Base-by-base conservation (phyloP, 2,797 vertebrate species). In the Taeniopygia guttata region DNA sequence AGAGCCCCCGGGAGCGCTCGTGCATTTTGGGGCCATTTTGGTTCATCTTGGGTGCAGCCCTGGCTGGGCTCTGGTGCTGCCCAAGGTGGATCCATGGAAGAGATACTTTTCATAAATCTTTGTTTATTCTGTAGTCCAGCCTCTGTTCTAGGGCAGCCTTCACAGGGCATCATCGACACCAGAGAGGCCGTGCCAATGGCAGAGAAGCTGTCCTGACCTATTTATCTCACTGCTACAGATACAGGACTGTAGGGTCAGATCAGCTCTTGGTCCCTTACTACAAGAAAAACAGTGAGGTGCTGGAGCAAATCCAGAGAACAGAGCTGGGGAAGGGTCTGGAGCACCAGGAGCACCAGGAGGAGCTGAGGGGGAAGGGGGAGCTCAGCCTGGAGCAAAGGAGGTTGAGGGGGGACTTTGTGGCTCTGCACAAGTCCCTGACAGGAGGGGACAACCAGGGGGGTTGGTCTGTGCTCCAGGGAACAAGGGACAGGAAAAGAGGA, bases 331-430 rank as follows among this genome's bases (percentile, higher is more conserved):
- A 62, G 19, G 19, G 16, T 5, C 49, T n/a, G 32, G 56, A 43
- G 22, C 7, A 0, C 13, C 27, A 64, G 32, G 56, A 43, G 22
- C 7, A 0, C 13, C 27, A 64, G 62, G 11, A 75, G 19, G 0
- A 0, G 36, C 32, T 68, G 69, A 36, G 18, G 11, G 54, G 20
- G 55, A 11, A 62, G 48, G 10, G 1, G 22, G 14, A 7, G 23
- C 30, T 76, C 4, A 76, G 6, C 16, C 36, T 76, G 56, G 32
- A 69, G 32, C 3, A 89, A 45, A 51, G 32, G 16, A 32, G 32
- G 32, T 11, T 45, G 49, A 16, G 27, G 20, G 3, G 13, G 9
- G 2, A 21, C 8, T 27, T 8, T 69, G 2, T 76, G 9, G 4
- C 13, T 56, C 59, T 58, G 26, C 30, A 38, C n/a, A 67, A 6